These are phyloP conservation scores for Amiota minor DNA, from an alignment of 2,888 invertebrate species.

Conservation along the genomic window DNA sequence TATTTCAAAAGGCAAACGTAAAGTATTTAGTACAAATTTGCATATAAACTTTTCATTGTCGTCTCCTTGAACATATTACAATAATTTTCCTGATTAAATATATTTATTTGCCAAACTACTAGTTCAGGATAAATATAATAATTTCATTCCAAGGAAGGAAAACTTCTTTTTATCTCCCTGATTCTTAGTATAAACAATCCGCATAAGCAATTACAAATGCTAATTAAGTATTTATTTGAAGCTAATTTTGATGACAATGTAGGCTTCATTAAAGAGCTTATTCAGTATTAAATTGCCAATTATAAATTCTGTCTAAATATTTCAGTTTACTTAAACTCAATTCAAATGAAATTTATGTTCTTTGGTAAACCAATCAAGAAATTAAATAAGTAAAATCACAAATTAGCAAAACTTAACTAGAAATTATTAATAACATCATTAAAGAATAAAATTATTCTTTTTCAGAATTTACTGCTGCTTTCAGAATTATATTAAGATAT, in stretches of 20 bases:
- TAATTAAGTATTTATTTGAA: neutral
- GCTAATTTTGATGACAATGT: constrained; percentile 7
- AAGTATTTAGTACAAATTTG: neutral
- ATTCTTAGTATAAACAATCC: too few species aligned
- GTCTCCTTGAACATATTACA: neutral
- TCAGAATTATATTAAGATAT: too few species aligned
- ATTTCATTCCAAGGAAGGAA: neutral
- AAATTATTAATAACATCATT: too few species aligned
- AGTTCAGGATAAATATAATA: neutral
- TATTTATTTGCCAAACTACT: neutral
- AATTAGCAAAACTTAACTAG: too few species aligned
- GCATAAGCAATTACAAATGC: too few species aligned
- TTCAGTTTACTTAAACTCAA: too few species aligned
- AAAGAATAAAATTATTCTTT: too few species aligned
- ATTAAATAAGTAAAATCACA: too few species aligned
- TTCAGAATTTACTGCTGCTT: too few species aligned
- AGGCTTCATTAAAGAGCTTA: constrained; percentile 1
- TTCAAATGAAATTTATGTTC: too few species aligned
- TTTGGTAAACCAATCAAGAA: too few species aligned
- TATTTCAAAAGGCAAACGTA: neutral
- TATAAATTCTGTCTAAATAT: neutral
- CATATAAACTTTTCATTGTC: constrained; percentile 18
- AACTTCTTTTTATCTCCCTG: too few species aligned
- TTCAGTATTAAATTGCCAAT: constrained; percentile 24
- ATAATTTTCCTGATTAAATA: constrained; percentile 22